Percentiles rank a stretch among this genome's conserved stretches.
Conservation (phyloP, 2,888 invertebrate species). For the Cenopis cana region DNA sequence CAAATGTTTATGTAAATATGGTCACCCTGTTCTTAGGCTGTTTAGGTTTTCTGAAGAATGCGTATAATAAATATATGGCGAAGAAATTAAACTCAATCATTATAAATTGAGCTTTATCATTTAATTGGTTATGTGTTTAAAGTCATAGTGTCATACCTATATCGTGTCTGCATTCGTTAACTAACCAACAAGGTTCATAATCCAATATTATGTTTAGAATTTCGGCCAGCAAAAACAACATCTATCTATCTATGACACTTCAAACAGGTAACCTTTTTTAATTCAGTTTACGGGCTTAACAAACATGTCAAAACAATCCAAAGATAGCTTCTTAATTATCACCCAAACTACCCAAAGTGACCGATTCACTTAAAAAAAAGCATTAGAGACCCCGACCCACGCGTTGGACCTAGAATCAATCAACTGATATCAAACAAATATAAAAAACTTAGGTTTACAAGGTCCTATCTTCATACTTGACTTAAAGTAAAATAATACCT, state of each 20-base stretch:
- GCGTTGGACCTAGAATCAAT: background rate
- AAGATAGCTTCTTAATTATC: constrained; percentile 4
- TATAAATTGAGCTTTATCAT: constrained; percentile 9
- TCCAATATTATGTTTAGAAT: no score
- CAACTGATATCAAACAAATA: background rate
- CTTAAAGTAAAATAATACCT: background rate
- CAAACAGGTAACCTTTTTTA: background rate
- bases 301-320: background rate
- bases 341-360: constrained; percentile 4
- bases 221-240: no score
- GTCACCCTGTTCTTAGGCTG: background rate
- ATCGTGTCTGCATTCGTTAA: background rate
- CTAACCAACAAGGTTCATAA: no score
- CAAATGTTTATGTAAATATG: background rate
- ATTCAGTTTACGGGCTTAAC: background rate
- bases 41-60: constrained; percentile 12
- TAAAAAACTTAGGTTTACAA: background rate
- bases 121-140: background rate
- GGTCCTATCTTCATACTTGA: background rate
- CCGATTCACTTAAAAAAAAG: background rate
- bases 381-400: constrained; percentile 1
- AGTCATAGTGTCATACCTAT: no score
- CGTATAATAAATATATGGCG: constrained; percentile 3
- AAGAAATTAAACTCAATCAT: constrained; percentile 24
- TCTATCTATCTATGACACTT: background rate